Conservation (phyloP, 2,888 invertebrate species). For the Drosophila kambysellisi region DNA sequence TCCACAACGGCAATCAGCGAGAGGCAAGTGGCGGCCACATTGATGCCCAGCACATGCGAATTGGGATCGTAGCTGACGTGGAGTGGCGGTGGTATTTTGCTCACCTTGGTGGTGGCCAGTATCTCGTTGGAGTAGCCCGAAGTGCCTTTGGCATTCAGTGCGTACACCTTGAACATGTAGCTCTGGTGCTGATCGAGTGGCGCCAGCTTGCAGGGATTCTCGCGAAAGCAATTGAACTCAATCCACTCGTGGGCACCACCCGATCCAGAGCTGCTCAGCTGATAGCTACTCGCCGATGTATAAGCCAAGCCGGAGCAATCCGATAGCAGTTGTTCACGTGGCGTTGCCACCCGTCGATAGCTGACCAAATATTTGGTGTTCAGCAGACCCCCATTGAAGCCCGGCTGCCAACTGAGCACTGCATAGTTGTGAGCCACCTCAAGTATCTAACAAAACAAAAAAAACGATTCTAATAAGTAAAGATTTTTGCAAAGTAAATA, state of each 20-base stretch:
- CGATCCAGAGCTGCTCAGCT: constrained; percentile 46
- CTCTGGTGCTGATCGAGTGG: constrained; percentile 93
- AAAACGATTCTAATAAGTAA: neutral
- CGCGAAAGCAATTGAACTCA: constrained; percentile 93
- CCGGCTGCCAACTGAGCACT: constrained; percentile 94
- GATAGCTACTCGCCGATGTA: constrained; percentile 35
- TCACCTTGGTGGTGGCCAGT: constrained; percentile 92
- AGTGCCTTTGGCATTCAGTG: constrained; percentile 93
- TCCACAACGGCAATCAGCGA: constrained; percentile 92
- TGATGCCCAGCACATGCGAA: constrained; percentile 90
- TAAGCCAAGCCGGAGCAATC: constrained; percentile 85
- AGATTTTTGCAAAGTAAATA: neutral
- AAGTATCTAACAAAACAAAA: constrained; percentile 85
- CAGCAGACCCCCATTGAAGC: constrained; percentile 94
- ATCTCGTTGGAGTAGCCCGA: constrained; percentile 95
- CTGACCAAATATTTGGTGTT: constrained; percentile 95
- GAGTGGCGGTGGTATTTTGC: constrained; percentile 92
- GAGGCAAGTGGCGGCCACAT: constrained; percentile 91
- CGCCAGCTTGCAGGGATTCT: constrained; percentile 95
- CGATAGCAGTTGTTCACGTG: constrained; percentile 87
- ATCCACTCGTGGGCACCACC: constrained; percentile 88
- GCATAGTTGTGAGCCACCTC: constrained; percentile 92
- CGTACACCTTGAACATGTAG: constrained; percentile 95
- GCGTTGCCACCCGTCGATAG: constrained; percentile 89
- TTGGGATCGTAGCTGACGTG: constrained; percentile 93